Percentiles rank a stretch among this genome's conserved stretches.
phyloP scores from a whole-genome alignment of 2,797 vertebrate species.

The Galago senegalensis region DNA sequence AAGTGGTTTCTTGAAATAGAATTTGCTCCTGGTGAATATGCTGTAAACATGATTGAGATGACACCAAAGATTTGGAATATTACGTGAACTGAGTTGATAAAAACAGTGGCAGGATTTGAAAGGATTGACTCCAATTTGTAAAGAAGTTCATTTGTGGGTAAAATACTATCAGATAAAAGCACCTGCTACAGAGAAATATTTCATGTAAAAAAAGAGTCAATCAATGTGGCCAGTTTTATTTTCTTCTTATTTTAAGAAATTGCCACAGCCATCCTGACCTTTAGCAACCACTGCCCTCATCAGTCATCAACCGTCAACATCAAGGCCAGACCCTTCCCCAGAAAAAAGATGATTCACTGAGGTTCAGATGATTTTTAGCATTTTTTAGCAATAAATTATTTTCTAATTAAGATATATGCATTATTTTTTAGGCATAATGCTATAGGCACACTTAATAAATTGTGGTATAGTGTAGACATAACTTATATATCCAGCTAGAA shows the following conservation, averaged over 20 bases:
- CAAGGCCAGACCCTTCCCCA: not conserved
- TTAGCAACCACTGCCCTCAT: not conserved
- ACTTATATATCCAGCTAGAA: not conserved
- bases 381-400: not conserved
- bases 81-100: not conserved
- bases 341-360: not conserved
- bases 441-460: not conserved
- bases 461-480: not conserved
- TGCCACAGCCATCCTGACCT: not conserved
- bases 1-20: not conserved
- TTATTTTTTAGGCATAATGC: not conserved
- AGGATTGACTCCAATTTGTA: not conserved
- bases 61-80: not conserved
- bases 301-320: not conserved
- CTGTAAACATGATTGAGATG: not conserved
- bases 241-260: not conserved
- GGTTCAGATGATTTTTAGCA: not conserved
- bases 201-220: not conserved
- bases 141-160: not conserved
- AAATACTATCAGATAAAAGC: not conserved
- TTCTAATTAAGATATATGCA: not conserved
- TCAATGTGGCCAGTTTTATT: not conserved
- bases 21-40: not conserved
- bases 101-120: not conserved
- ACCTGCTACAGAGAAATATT: not conserved